phyloP scores from a whole-genome alignment of 2,113 vertebrate species.

The Solea senegalensis region DNA sequence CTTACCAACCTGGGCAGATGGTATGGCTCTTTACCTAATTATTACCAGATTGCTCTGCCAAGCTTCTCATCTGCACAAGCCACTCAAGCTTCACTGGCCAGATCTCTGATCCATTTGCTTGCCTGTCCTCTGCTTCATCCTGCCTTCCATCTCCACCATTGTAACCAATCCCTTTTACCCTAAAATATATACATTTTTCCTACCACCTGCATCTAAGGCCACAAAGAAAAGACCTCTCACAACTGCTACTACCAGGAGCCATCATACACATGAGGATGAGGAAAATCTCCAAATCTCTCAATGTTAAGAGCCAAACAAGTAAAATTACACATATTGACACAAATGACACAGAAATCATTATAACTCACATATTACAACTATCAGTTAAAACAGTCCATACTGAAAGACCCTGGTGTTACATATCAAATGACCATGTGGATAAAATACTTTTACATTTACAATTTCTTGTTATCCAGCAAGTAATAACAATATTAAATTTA shows the following conservation, averaged over 20 bases:
- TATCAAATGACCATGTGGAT: too few species aligned
- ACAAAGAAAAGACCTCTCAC: background rate
- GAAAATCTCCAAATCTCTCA: too few species aligned
- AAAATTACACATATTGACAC: too few species aligned
- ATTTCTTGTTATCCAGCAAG: slow-evolving; percentile 29
- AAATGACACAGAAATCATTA: too few species aligned
- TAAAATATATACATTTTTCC: background rate
- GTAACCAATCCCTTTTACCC: background rate
- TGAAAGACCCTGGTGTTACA: too few species aligned
- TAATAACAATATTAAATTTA: slow-evolving; percentile 25
- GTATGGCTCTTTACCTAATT: background rate
- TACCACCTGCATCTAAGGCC: background rate
- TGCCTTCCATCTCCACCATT: background rate
- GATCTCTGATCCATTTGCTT: background rate
- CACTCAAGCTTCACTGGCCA: background rate
- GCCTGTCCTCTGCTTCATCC: background rate
- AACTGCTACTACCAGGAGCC: background rate
- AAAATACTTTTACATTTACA: too few species aligned
- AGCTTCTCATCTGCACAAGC: too few species aligned
- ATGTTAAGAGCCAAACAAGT: too few species aligned
- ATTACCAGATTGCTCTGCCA: background rate
- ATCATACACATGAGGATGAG: background rate
- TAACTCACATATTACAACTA: too few species aligned
- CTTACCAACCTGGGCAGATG: background rate
- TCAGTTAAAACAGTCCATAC: too few species aligned